phyloP scores from a whole-genome alignment of 2,888 invertebrate species.

The Acanthosepion lycidas region DNA sequence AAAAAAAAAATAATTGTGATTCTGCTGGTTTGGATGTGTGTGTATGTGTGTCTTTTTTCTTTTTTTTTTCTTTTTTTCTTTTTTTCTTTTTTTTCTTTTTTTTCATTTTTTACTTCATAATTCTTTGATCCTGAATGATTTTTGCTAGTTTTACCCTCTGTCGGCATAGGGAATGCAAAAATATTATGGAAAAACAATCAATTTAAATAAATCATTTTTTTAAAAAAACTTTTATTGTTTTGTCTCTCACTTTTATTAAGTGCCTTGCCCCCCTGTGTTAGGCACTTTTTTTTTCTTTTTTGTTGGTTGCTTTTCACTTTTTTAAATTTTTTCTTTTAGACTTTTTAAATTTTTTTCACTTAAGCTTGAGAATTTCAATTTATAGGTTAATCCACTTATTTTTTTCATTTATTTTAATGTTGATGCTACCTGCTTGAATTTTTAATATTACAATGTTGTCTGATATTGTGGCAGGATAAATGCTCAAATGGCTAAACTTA shows the following conservation, averaged over 20 bases:
- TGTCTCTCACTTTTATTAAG: constrained; percentile 8
- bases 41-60: neutral
- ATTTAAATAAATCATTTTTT: constrained; percentile 33
- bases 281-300: neutral
- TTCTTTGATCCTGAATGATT: neutral
- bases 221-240: neutral
- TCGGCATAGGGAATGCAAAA: constrained; percentile 1
- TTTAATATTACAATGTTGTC: neutral
- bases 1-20: neutral
- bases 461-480: neutral
- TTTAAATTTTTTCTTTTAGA: neutral
- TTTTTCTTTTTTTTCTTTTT: neutral
- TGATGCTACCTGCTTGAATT: neutral
- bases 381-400: neutral
- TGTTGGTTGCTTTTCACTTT: neutral
- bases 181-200: neutral
- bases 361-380: neutral
- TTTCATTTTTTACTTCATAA: neutral
- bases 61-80: neutral
- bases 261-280: neutral
- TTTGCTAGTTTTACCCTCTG: neutral
- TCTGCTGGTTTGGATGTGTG: constrained; percentile 13
- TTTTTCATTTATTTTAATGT: neutral
- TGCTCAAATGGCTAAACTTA: neutral
- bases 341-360: neutral